phyloP scores from a whole-genome alignment of 2,113 vertebrate species.

The Calypte anna region DNA sequence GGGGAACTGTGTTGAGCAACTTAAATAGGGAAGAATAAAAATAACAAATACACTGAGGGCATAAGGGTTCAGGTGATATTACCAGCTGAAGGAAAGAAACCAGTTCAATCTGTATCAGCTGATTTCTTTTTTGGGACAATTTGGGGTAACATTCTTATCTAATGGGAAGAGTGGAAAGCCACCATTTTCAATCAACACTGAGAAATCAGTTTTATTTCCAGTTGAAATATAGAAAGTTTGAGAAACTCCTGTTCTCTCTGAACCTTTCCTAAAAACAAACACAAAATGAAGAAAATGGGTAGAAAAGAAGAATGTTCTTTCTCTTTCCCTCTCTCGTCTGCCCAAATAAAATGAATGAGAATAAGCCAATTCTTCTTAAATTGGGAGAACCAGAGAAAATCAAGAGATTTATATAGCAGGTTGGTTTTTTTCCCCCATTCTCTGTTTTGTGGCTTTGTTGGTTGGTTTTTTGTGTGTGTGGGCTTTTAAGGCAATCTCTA shows the following conservation, averaged over 20 bases:
- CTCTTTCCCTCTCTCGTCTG: accelerated
- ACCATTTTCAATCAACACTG: not conserved
- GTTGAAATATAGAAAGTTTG: not conserved
- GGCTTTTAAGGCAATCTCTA: not conserved
- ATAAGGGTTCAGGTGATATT: not conserved
- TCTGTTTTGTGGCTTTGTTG: not conserved
- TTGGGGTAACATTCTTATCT: not conserved
- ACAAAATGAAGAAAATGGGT: not conserved
- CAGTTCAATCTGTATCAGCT: not conserved
- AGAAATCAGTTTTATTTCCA: not conserved
- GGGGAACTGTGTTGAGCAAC: accelerated
- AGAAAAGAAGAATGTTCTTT: not conserved
- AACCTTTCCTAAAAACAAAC: not conserved
- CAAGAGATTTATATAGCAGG: not conserved
- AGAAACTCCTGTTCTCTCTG: not conserved
- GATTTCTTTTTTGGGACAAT: not conserved
- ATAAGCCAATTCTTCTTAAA: not conserved
- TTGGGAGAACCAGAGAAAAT: not conserved
- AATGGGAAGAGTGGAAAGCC: not conserved
- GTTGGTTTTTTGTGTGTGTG: not conserved
- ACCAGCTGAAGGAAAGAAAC: not conserved
- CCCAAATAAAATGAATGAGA: not conserved
- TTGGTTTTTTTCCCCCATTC: not conserved
- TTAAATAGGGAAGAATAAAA: not conserved
- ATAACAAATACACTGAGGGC: not conserved